Percentiles rank a stretch among this genome's conserved stretches.
These are phyloP conservation scores for Rhysida immarginata DNA, from an alignment of 1,140 invertebrate genomes.

Conservation along the genomic window DNA sequence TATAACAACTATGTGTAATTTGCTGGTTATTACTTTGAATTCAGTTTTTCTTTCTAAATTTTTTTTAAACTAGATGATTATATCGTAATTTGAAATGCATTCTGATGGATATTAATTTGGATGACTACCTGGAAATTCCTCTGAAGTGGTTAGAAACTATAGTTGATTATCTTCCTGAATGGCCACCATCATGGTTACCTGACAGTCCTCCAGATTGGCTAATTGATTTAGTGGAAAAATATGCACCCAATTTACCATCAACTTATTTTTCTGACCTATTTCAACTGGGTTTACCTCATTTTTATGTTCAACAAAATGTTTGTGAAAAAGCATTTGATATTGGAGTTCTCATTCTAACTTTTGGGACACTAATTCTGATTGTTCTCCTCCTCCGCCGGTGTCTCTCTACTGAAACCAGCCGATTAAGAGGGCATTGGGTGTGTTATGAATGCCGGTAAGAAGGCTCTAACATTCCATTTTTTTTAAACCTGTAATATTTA, in stretches of 20 bases:
- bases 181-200: constrained; percentile 1
- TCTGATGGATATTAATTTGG: no score
- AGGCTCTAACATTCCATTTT: no score
- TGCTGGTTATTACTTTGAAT: no score
- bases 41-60: no score
- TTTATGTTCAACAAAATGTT: constrained; percentile 1
- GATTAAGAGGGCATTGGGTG: no score
- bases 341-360: not conserved
- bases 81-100: no score
- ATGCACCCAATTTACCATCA: not conserved
- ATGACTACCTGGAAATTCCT: not conserved
- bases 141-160: not conserved
- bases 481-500: no score
- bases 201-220: not conserved
- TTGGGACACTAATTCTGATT: not conserved
- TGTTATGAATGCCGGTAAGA: no score
- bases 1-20: no score
- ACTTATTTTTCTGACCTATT: not conserved
- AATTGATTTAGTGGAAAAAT: not conserved
- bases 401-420: no score
- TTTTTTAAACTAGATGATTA: no score
- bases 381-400: not conserved
- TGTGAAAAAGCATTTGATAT: constrained; percentile 7
- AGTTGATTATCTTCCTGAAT: not conserved
- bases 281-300: not conserved